These are phyloP conservation scores for Phenganax stokvisi DNA, from an alignment of 92 coral and sea anemone genomes.

Conservation along the genomic window DNA sequence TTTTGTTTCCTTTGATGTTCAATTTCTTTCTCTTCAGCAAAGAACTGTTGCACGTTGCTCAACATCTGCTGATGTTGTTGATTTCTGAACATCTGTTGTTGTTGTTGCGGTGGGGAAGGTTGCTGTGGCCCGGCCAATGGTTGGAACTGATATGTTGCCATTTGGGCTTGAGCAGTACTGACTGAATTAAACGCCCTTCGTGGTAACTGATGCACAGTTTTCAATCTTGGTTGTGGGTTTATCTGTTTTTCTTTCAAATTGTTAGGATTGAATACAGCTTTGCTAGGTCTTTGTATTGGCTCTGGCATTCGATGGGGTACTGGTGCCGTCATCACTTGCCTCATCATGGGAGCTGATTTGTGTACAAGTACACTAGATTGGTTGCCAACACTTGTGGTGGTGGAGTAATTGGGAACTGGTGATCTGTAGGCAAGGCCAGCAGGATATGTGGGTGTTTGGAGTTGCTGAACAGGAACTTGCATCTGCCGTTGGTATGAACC, in stretches of 20 bases:
- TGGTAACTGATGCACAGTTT: slow-evolving; percentile 50
- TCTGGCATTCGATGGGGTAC: slow-evolving; percentile 78
- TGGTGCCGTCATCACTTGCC: slow-evolving; percentile 62
- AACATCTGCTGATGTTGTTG: slow-evolving; percentile 90
- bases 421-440: slow-evolving; percentile 53
- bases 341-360: slow-evolving; percentile 41
- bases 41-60: slow-evolving; percentile 39
- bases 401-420: slow-evolving; percentile 53
- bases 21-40: slow-evolving; percentile 37
- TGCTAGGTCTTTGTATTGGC: slow-evolving; percentile 90
- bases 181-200: slow-evolving; percentile 50
- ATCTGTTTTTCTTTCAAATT: slow-evolving; percentile 63
- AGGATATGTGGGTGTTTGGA: slow-evolving; percentile 60
- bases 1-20: slow-evolving; percentile 33
- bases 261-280: slow-evolving; percentile 46
- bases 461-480: slow-evolving; percentile 55
- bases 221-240: slow-evolving; percentile 60
- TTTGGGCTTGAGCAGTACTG: slow-evolving; percentile 50
- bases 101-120: slow-evolving; percentile 39
- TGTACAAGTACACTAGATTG: slow-evolving; percentile 67
- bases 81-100: slow-evolving; percentile 53
- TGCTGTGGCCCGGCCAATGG: slow-evolving; percentile 40
- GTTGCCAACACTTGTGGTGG: slow-evolving; percentile 49
- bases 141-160: slow-evolving; percentile 44
- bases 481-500: slow-evolving; percentile 66